Conservation (phyloP, 2,888 invertebrate species). For the Tetanocera ferruginea region DNA sequence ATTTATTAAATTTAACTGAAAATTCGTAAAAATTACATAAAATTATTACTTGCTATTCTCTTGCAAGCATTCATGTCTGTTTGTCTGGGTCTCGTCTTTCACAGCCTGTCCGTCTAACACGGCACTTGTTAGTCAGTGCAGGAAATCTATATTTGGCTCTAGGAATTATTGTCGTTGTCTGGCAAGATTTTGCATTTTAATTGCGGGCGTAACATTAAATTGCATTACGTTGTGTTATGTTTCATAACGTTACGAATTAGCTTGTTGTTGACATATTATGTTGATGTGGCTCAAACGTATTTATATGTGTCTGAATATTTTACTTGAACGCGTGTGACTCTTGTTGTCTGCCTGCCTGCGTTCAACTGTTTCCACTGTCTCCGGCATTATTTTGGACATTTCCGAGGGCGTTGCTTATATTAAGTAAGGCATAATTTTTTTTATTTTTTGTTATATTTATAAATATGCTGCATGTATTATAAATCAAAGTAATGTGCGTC, state of each 20-base stretch:
- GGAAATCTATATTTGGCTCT: conserved; percentile 18
- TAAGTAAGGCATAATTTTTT: background rate
- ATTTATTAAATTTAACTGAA: too few species aligned
- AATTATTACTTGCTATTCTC: too few species aligned
- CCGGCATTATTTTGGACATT: conserved; percentile 8
- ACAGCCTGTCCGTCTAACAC: background rate
- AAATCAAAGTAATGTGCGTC: background rate
- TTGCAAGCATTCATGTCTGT: too few species aligned
- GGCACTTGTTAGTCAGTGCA: background rate
- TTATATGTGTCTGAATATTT: background rate
- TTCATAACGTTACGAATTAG: conserved; percentile 7
- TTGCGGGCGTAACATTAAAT: conserved; percentile 14
- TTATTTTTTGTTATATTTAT: background rate
- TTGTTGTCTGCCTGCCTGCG: background rate
- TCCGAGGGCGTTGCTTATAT: conserved; percentile 24
- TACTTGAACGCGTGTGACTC: background rate
- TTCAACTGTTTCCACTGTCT: background rate
- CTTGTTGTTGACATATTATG: background rate
- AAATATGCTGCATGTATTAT: conserved; percentile 7
- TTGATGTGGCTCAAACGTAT: too few species aligned
- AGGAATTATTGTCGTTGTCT: background rate
- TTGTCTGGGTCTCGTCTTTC: too few species aligned
- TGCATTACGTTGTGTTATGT: conserved; percentile 9
- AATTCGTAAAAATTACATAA: too few species aligned
- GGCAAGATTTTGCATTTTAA: conserved; percentile 8